Percentiles rank a stretch among this genome's conserved stretches.
phyloP scores from a whole-genome alignment of 1,140 invertebrate genomes.

The Planococcus citri region DNA sequence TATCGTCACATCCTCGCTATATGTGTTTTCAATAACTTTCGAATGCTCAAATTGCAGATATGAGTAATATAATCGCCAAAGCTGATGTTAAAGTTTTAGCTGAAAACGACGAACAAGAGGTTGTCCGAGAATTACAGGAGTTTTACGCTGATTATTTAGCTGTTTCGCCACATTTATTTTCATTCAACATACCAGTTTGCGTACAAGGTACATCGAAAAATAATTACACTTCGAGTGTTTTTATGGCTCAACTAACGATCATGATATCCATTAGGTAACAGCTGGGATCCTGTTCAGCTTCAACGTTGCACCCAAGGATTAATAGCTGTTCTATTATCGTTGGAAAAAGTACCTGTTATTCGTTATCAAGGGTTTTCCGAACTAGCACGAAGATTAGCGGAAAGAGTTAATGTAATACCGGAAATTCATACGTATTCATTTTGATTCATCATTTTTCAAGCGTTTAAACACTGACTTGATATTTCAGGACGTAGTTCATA shows the following conservation, averaged over 20 bases:
- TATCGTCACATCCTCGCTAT: no score
- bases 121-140: slow-evolving; percentile 87
- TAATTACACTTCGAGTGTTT: slow-evolving; percentile 15
- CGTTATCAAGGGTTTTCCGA: slow-evolving; percentile 83
- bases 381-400: slow-evolving; percentile 71
- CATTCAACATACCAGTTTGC: slow-evolving; percentile 51
- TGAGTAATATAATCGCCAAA: slow-evolving; percentile 95
- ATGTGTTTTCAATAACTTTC: not conserved
- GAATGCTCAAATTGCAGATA: slow-evolving; percentile 53
- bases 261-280: slow-evolving; percentile 38
- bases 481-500: slow-evolving; percentile 57
- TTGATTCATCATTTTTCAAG: not conserved
- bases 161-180: slow-evolving; percentile 80
- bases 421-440: not conserved
- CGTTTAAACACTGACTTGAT: not conserved
- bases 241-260: not conserved
- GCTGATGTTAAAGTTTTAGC: slow-evolving; percentile 91
- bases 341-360: slow-evolving; percentile 83
- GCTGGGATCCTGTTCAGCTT: slow-evolving; percentile 61
- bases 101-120: slow-evolving; percentile 95
- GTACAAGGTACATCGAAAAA: slow-evolving; percentile 39
- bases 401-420: slow-evolving; percentile 48
- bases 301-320: slow-evolving; percentile 74
- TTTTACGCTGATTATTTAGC: slow-evolving; percentile 91
- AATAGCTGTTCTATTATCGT: slow-evolving; percentile 70